phyloP scores from a whole-genome alignment of 2,888 invertebrate genomes.

The Amiota mariae region DNA sequence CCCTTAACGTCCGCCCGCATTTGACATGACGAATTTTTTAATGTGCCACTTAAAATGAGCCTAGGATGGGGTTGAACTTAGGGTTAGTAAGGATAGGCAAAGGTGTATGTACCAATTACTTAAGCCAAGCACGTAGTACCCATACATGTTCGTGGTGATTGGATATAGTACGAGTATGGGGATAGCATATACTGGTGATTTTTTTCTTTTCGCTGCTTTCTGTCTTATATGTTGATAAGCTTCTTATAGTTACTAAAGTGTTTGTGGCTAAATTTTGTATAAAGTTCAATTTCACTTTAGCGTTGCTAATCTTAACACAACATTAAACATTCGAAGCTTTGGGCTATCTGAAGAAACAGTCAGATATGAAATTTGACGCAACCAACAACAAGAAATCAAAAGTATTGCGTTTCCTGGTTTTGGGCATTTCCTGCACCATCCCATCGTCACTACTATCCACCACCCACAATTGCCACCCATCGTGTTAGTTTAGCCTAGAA shows the following conservation, averaged over 20 bases:
- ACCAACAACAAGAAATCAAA: constrained; percentile 23
- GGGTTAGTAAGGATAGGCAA: background rate
- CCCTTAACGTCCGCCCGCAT: constrained; percentile 34
- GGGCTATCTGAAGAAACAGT: constrained; percentile 48
- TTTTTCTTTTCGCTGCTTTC: background rate
- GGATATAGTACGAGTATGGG: too few species aligned
- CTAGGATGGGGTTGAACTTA: background rate
- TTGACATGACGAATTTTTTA: constrained; percentile 31
- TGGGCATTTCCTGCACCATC: constrained; percentile 17
- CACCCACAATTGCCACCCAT: constrained; percentile 43
- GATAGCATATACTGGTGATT: too few species aligned
- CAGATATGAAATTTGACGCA: background rate
- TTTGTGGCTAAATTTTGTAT: background rate
- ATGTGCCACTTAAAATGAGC: constrained; percentile 29
- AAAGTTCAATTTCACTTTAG: constrained; percentile 14
- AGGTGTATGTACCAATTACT: constrained; percentile 41
- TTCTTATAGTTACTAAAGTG: constrained; percentile 13
- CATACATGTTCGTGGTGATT: background rate
- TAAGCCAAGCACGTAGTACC: constrained; percentile 53
- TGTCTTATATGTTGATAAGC: constrained; percentile 38
- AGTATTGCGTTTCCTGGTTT: constrained; percentile 1
- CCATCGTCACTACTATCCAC: constrained; percentile 14
- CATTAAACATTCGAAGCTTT: constrained; percentile 54
- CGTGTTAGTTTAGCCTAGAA: constrained; percentile 15
- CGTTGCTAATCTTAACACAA: constrained; percentile 63